phyloP scores from a whole-genome alignment of 2,888 invertebrate genomes.

The Arctia plantaginis region DNA sequence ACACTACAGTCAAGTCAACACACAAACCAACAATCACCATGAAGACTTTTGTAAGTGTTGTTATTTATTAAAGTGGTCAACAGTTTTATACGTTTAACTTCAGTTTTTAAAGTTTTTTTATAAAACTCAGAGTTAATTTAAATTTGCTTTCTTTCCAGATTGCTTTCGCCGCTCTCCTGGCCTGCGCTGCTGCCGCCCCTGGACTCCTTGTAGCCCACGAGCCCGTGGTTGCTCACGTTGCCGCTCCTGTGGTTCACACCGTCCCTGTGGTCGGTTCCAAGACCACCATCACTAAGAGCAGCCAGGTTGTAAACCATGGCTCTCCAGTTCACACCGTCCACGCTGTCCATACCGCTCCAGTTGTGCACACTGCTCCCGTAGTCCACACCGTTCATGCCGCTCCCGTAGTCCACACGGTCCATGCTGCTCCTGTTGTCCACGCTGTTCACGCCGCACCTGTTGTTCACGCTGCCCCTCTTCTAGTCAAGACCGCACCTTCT shows the following conservation, averaged over 20 bases:
- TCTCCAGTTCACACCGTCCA: conserved; percentile 66
- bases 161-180: conserved; percentile 81
- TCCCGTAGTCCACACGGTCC: conserved; percentile 53
- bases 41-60: conserved; percentile 78
- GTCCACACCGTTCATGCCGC: conserved; percentile 65
- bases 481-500: conserved; percentile 76
- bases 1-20: conserved; percentile 56
- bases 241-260: conserved; percentile 70
- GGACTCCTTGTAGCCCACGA: conserved; percentile 73
- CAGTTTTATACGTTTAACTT: not conserved
- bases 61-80: conserved; percentile 8
- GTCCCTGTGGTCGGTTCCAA: conserved; percentile 74
- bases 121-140: not conserved
- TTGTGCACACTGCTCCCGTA: conserved; percentile 62
- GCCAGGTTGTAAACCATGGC: conserved; percentile 81
- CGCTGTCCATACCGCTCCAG: conserved; percentile 63
- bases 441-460: conserved; percentile 59
- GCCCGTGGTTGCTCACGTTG: conserved; percentile 72
- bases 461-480: conserved; percentile 72
- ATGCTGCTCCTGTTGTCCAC: conserved; percentile 60
- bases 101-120: not conserved
- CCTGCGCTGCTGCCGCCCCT: conserved; percentile 81
- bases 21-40: conserved; percentile 62
- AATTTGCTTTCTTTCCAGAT: conserved; percentile 66
- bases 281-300: conserved; percentile 81